These are phyloP conservation scores for Torymus texanus DNA, from an alignment of 2,888 invertebrate species.

Conservation along the genomic window DNA sequence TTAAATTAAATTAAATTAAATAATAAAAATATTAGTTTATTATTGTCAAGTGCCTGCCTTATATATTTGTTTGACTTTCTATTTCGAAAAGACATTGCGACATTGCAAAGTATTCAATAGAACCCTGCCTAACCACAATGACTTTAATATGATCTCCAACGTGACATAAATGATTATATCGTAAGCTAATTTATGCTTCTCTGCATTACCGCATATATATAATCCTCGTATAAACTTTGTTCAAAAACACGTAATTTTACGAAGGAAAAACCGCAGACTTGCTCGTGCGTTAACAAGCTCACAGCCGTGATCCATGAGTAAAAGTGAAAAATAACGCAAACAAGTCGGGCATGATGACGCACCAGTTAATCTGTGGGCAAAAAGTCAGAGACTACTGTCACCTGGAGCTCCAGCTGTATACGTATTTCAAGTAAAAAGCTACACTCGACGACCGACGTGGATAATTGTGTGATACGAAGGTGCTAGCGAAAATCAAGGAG, in stretches of 20 bases:
- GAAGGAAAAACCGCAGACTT: background rate
- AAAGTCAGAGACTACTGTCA: background rate
- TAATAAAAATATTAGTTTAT: too few species aligned
- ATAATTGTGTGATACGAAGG: conserved; percentile 25
- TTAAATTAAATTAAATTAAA: background rate
- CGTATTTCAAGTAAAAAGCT: background rate
- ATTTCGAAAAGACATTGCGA: too few species aligned
- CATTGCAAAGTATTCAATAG: too few species aligned
- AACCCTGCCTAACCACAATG: too few species aligned
- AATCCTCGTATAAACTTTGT: too few species aligned
- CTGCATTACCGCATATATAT: too few species aligned
- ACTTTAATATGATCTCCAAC: too few species aligned
- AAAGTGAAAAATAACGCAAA: background rate
- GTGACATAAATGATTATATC: too few species aligned
- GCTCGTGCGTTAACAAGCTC: background rate
- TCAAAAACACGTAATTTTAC: too few species aligned
- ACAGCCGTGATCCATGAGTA: background rate
- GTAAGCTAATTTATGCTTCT: too few species aligned
- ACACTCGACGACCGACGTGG: background rate
- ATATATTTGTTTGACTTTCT: too few species aligned
- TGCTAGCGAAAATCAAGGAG: background rate
- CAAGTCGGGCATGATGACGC: background rate
- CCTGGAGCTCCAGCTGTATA: background rate
- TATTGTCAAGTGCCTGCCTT: too few species aligned
- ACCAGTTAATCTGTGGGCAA: conserved; percentile 4